A percentile compares a stretch with the other conserved stretches of the same genome.
Evolutionary conservation across 2,113 vertebrate genomes (phyloP).

Genomic region (Lanius collurio): DNA sequence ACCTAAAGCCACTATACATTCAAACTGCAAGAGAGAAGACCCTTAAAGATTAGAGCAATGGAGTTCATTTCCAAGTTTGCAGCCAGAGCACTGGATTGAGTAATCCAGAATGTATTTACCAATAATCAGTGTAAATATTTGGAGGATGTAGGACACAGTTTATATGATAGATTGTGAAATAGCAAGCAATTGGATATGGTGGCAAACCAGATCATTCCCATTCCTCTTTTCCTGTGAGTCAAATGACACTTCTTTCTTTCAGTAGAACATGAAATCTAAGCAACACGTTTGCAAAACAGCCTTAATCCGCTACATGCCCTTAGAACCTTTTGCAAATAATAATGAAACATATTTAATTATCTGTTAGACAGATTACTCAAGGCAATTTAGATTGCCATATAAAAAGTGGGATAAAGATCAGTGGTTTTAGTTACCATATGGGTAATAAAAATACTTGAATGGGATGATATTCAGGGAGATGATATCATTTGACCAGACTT

Average conservation of each 20-base stretch:
- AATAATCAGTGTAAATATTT: neutral
- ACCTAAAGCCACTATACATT: neutral
- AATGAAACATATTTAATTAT: conserved; percentile 36
- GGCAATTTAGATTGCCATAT: conserved; percentile 11
- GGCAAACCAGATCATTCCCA: neutral
- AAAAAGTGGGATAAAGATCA: conserved; percentile 2
- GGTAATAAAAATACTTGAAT: conserved; percentile 47
- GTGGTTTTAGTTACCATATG: neutral
- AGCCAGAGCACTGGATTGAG: neutral
- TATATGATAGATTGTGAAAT: neutral
- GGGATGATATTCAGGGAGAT: neutral
- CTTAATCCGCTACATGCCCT: neutral
- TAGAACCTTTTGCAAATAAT: neutral
- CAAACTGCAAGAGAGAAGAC: neutral
- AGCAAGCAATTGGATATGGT: neutral
- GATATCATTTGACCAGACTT: neutral
- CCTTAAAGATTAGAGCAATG: neutral
- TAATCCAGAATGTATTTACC: neutral
- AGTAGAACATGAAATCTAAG: neutral
- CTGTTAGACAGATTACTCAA: conserved; percentile 14
- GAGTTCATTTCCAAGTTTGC: neutral
- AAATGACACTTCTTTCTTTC: neutral
- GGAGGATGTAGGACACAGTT: neutral
- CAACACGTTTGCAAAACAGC: neutral
- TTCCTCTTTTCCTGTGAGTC: neutral